Evolutionary conservation across 2,797 vertebrate species (phyloP), one percentile per base, ranked within the genome.

Genomic region (Chaenodraco wilsoni): DNA sequence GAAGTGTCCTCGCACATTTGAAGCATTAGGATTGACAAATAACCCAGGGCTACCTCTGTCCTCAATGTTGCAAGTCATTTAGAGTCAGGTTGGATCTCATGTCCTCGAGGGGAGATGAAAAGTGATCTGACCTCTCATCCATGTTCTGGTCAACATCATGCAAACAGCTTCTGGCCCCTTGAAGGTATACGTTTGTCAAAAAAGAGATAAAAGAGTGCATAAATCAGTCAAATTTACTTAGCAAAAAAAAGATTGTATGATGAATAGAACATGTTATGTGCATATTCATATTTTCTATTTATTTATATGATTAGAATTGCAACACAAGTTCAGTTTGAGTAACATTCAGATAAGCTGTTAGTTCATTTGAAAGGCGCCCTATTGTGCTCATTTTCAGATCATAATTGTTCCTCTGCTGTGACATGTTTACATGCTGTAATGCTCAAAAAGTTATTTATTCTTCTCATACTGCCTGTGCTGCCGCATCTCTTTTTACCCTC

Each of bases 11-110:
- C 21, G 31, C 75, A 74, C 51, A 65, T 57, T 55, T 50, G 59
- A 81, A 74, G 27, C 56, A 84, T 88, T 61, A 60, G 61, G 78
- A 79, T 58, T 69, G 81, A 84, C 84, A 87, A 81, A 81, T 51
- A 76, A 69, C 81, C 76, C 14, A 4, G 21, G 67, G 87, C 69
- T 43, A 67, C n/a, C 21, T 61, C 46, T 73, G 84, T 80, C 69
- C 78, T 72, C 65, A 50, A 21, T 59, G 72, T 74, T 79, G 72
- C 46, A 64, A 57, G 52, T 85, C 76, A 87, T 40, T 54, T 40
- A 61, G 72, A 77, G 87, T 87, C 81, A 76, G 66, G 79, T 57
- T 72, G 61, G 65, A 77, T 78, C 70, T 74, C n/a, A 33, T 31
- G 69, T 69, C 74, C 78, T 64, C 50, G 14, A 79, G 78, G 67